Base-by-base conservation (phyloP, 2,888 invertebrate genomes). In the Petrophora chlorosata region DNA sequence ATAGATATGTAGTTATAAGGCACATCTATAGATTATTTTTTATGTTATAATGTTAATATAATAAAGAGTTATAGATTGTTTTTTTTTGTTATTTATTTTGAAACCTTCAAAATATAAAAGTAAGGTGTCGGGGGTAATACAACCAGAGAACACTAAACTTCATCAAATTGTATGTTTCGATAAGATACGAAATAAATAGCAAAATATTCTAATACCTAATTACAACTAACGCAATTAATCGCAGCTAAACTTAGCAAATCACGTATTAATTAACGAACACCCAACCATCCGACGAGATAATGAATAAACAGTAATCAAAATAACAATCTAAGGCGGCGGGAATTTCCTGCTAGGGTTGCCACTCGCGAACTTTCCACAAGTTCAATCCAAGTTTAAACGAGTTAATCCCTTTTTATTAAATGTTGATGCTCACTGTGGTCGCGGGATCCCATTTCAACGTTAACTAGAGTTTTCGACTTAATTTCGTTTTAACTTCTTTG, bases 371-470 rank as follows among this genome's bases (percentile, higher is more conserved):
- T 70, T 66, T 62, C 56, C 64, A 58, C 64, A 79, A 85, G 76
- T 85, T 85, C 79, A 82, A 85, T 85, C 79, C 80, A 76, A 85
- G 78, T 87, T 85, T 81, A 82, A 85, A 85, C 75, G 85, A 87
- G 84, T 87, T 87, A 84, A 85, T 84, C 79, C 76, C 70, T 74
- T 82, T 86, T 86, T 85, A 86, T 84, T 86, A 84, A 86, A 83
- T 85, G 83, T 82, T 84, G 81, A 85, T 84, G 81, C 76, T 79
- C 73, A 73, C 68, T 68, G 73, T 64, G 72, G 67, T 69, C 59
- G 67, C 65, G 63, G 68, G 70, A 79, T 79, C 77, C 74, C 70
- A 73, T 81, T 80, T 73, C 61, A 67, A 65, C 63, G 59, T 64
- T 71, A 75, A 72, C 70, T 71, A 66, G 65, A 70, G 65, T 68